Evolutionary conservation across 2,113 vertebrate species (phyloP), one percentile per base, ranked within the genome.

Genomic region (Ranitomeya variabilis): DNA sequence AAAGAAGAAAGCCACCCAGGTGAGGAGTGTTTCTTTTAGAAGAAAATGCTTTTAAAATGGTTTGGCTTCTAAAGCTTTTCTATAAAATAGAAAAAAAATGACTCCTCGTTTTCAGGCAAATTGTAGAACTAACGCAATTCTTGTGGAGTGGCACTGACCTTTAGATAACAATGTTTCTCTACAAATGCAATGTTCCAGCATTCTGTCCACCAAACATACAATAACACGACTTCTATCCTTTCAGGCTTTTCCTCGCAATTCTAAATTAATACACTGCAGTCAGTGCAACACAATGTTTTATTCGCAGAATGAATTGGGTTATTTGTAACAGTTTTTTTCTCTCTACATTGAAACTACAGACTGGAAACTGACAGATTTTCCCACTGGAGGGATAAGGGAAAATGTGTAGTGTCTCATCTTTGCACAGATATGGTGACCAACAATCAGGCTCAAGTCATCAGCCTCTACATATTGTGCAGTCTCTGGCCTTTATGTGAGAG

Each of bases 1-100:
- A 94, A 95, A 79, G 92, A 92, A 0, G 94, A 95, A 55, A 91
- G 89, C 87, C 90, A 83, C 80, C 94, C 91, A 95, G 95, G 95
- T 96, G 80, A 92, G 92, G 18, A 60, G 16, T 12, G 5, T 23
- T 52, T 64, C 15, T 76, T 76, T 51, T 45, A 86, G 59, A 77
- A 10, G 85, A 87, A 87, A 54, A 59, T 31, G 16, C 1, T 52
- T 76, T 76, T 59, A 82, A 45, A 60, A 60, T 74, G 52, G 11
- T 15, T 14, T 78, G 12, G 19, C 15, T 78, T 62, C 54, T 13
- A 37, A 45, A 64, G 26, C 60, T 37, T 31, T 37, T 37, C 23
- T 45, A 19, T 88, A 51, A 23, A 73, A 45, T 57, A 11, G 8
- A 45, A 74, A 74, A 76, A 45, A 52, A 7, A 45, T 51, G 67